Evolutionary conservation across 2,797 vertebrate genomes (phyloP).

Genomic region (Lagothrix lagotricha): DNA sequence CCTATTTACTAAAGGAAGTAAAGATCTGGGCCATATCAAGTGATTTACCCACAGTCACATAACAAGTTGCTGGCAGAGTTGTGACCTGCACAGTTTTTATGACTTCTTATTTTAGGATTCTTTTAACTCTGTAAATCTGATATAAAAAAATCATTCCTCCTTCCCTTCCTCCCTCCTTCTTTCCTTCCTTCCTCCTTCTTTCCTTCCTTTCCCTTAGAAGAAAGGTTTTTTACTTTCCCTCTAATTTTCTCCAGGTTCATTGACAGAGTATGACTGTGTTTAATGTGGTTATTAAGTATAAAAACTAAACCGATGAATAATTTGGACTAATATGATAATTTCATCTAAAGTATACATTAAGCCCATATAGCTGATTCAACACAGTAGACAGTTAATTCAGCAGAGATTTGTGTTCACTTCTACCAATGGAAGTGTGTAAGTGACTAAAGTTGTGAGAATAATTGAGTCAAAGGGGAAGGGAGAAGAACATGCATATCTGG

Average conservation of each 20-base stretch:
- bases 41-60: constrained; percentile 17
- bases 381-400: constrained; percentile 25
- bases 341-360: neutral
- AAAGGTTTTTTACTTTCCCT: constrained; percentile 39
- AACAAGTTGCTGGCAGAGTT: neutral
- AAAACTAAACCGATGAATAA: constrained; percentile 36
- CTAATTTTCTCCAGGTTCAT: constrained; percentile 22
- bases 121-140: neutral
- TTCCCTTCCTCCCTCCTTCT: neutral
- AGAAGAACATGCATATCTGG: neutral
- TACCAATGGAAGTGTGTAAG: neutral
- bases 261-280: neutral
- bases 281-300: constrained; percentile 34
- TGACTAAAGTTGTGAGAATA: neutral
- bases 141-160: neutral
- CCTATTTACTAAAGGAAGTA: constrained; percentile 35
- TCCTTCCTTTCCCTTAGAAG: neutral
- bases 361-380: constrained; percentile 6
- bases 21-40: neutral
- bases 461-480: neutral
- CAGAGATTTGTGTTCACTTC: constrained; percentile 29
- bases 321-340: constrained; percentile 47
- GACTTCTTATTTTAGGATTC: constrained; percentile 19
- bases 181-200: neutral
- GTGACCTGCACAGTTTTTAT: constrained; percentile 14